Conservation (phyloP, 2,797 vertebrate genomes). For the Anguilla pacifica region DNA sequence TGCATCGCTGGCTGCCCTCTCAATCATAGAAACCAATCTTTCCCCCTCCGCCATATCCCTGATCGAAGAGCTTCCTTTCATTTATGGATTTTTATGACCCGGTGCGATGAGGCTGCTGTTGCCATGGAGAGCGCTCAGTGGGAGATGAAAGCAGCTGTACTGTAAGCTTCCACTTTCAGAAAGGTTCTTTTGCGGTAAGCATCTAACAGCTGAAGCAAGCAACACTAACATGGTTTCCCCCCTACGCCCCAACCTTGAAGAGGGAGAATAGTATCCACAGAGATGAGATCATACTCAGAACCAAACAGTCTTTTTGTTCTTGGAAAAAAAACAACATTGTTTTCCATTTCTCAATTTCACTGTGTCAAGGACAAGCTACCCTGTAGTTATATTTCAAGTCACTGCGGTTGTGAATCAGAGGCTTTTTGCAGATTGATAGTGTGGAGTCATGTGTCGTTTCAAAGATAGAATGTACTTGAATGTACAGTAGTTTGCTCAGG, state of each 20-base stretch:
- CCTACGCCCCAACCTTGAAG: neutral
- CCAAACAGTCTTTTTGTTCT: no score
- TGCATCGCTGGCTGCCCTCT: neutral
- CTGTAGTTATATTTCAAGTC: neutral
- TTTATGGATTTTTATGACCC: conserved; percentile 5
- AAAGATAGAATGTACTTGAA: no score
- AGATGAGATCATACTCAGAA: neutral
- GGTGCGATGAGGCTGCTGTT: neutral
- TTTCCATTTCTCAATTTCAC: neutral
- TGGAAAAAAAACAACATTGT: neutral
- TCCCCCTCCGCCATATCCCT: neutral
- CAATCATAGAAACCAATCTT: neutral
- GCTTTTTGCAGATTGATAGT: neutral
- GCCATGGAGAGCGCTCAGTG: neutral
- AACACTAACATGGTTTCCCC: neutral
- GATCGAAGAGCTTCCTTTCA: neutral
- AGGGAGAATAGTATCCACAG: neutral
- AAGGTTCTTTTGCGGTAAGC: neutral
- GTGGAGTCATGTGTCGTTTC: neutral
- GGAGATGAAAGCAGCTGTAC: neutral
- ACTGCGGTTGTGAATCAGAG: neutral
- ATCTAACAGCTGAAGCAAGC: neutral
- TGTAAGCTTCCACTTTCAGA: neutral
- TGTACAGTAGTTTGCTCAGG: no score
- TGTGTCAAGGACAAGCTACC: neutral